Percentiles rank a stretch among this genome's conserved stretches.
Conservation (phyloP, 2,113 vertebrate genomes). For the Pangasianodon gigas region DNA sequence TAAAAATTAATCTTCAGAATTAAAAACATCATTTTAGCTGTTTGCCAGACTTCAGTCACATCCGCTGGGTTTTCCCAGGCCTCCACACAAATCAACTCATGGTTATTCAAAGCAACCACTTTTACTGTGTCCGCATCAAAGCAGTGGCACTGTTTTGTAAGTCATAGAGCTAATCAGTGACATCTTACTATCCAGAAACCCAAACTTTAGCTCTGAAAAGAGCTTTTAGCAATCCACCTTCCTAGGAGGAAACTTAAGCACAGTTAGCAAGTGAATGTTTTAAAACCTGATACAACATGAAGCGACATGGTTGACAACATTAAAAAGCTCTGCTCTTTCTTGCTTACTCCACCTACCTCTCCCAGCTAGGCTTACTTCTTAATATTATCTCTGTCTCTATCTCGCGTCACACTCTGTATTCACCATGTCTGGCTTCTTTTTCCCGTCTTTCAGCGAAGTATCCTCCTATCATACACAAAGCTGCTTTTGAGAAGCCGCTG, state of each 20-base stretch:
- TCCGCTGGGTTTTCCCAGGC: not conserved
- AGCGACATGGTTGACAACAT: constrained; percentile 29
- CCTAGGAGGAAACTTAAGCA: constrained; percentile 32
- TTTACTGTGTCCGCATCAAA: constrained; percentile 41
- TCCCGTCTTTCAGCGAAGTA: constrained; percentile 42
- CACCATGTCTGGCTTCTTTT: constrained; percentile 3
- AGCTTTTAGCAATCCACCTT: constrained; percentile 27
- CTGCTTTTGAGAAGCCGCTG: constrained; percentile 35
- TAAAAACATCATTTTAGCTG: not conserved
- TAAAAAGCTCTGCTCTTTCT: constrained; percentile 6
- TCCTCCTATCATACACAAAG: constrained; percentile 33
- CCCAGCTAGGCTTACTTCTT: not conserved
- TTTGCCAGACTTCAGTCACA: not conserved
- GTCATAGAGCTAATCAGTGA: constrained; percentile 18
- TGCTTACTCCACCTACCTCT: not conserved
- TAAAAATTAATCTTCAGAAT: not conserved
- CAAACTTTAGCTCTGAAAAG: constrained; percentile 32
- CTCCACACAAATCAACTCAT: not conserved
- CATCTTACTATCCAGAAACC: constrained; percentile 19
- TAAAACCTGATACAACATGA: constrained; percentile 36
- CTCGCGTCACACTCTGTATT: constrained; percentile 33
- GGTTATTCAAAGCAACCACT: not conserved
- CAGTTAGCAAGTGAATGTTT: constrained; percentile 14
- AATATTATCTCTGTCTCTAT: constrained; percentile 39
- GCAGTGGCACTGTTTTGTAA: constrained; percentile 15